These are phyloP conservation scores for Lordiphosa mommai DNA, from an alignment of 1,140 invertebrate species.

Conservation along the genomic window DNA sequence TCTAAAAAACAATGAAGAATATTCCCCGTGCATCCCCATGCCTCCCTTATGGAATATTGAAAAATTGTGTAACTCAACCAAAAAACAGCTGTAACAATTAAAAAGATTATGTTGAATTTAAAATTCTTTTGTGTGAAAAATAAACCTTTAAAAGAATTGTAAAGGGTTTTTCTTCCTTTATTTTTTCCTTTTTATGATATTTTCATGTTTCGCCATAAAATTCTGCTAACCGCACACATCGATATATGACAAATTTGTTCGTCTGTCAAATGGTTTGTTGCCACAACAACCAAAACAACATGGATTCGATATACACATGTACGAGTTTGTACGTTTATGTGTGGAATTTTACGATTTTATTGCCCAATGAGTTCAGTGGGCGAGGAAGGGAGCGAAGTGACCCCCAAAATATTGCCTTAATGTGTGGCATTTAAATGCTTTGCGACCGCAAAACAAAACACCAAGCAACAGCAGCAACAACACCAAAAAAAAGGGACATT, in stretches of 20 bases:
- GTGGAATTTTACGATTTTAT: conserved; percentile 62
- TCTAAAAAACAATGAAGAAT: too few species aligned
- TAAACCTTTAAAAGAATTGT: too few species aligned
- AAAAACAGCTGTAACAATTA: too few species aligned
- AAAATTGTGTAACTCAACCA: too few species aligned
- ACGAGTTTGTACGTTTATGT: conserved; percentile 29
- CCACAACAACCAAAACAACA: conserved; percentile 18
- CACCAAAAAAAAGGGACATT: conserved; percentile 45
- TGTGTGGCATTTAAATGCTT: conserved; percentile 69
- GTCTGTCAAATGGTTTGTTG: conserved; percentile 31
- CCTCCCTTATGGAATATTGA: too few species aligned
- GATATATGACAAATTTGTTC: conserved; percentile 41
- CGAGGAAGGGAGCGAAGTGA: conserved; percentile 12
- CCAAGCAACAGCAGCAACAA: conserved; percentile 42
- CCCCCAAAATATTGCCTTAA: conserved; percentile 49
- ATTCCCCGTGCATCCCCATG: too few species aligned
- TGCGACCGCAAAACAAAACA: conserved; percentile 67
- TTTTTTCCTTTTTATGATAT: background rate
- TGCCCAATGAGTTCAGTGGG: conserved; percentile 47
- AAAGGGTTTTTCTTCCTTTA: too few species aligned
- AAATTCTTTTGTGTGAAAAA: too few species aligned
- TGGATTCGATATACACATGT: conserved; percentile 1
- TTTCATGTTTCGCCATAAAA: conserved; percentile 1
- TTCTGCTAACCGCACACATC: conserved; percentile 16
- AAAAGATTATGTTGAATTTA: too few species aligned